These are phyloP conservation scores for Agrotis clavis DNA, from an alignment of 2,888 invertebrate genomes.

Conservation along the genomic window DNA sequence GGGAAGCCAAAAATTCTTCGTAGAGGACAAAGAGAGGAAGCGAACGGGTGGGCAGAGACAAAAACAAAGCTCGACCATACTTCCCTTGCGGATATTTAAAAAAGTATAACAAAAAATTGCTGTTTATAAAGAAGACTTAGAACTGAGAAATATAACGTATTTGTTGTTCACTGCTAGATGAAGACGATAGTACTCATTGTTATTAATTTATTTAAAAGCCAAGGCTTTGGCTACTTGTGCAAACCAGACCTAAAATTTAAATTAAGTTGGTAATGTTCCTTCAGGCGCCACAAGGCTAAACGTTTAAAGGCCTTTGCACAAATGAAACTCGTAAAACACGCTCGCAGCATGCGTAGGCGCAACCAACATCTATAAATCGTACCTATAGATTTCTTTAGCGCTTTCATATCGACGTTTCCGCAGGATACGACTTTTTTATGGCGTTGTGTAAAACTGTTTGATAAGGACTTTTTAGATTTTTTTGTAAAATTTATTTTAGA, in stretches of 20 bases:
- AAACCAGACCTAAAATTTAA: slow-evolving; percentile 41
- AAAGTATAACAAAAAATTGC: slow-evolving; percentile 69
- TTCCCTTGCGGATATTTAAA: slow-evolving; percentile 83
- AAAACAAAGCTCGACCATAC: slow-evolving; percentile 79
- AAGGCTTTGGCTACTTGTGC: slow-evolving; percentile 3
- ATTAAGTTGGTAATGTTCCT: slow-evolving; percentile 57
- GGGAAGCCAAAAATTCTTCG: slow-evolving; percentile 85
- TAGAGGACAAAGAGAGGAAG: slow-evolving; percentile 88
- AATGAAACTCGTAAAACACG: slow-evolving; percentile 67
- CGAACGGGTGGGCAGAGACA: slow-evolving; percentile 83
- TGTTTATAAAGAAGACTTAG: slow-evolving; percentile 74
- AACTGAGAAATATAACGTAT: slow-evolving; percentile 58
- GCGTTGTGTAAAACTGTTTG: slow-evolving; percentile 63
- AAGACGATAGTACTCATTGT: neutral
- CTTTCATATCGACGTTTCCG: slow-evolving; percentile 70
- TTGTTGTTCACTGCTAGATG: neutral
- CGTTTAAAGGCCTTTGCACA: slow-evolving; percentile 58
- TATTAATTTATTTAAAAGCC: neutral
- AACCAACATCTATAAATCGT: slow-evolving; percentile 61
- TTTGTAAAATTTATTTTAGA: slow-evolving; percentile 23
- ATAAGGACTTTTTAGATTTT: slow-evolving; percentile 65
- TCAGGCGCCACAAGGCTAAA: slow-evolving; percentile 57
- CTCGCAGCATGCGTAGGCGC: slow-evolving; percentile 67
- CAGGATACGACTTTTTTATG: slow-evolving; percentile 76
- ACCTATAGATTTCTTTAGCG: slow-evolving; percentile 50